phyloP scores from a whole-genome alignment of 1,140 invertebrate genomes.

The Fopius arisanus region DNA sequence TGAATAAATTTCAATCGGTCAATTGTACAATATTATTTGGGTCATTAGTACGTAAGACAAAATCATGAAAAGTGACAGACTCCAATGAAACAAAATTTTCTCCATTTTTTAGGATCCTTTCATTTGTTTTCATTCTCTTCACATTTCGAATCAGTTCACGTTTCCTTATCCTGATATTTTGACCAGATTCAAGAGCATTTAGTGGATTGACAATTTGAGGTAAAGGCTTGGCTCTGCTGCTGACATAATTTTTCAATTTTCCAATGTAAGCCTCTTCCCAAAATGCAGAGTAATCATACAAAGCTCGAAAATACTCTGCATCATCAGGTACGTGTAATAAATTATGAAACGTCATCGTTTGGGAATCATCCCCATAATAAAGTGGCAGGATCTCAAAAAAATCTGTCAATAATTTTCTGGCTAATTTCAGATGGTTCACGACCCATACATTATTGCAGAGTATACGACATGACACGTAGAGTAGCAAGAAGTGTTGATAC shows the following conservation, averaged over 20 bases:
- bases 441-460: background rate
- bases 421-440: background rate
- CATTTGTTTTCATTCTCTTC: background rate
- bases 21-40: background rate
- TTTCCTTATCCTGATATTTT: background rate
- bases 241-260: background rate
- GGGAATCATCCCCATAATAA: conserved; percentile 28
- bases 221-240: background rate
- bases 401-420: background rate
- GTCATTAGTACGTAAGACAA: background rate
- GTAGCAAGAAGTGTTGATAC: background rate
- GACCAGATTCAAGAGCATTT: background rate
- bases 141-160: background rate
- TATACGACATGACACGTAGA: background rate
- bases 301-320: conserved; percentile 25
- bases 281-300: conserved; percentile 6
- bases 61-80: background rate
- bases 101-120: background rate
- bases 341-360: conserved; percentile 37
- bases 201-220: background rate
- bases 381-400: conserved; percentile 30
- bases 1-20: background rate
- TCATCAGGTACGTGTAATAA: conserved; percentile 36
- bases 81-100: background rate
- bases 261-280: background rate